phyloP scores from a whole-genome alignment of 1,140 invertebrate genomes.

The Drosophila repletoides region DNA sequence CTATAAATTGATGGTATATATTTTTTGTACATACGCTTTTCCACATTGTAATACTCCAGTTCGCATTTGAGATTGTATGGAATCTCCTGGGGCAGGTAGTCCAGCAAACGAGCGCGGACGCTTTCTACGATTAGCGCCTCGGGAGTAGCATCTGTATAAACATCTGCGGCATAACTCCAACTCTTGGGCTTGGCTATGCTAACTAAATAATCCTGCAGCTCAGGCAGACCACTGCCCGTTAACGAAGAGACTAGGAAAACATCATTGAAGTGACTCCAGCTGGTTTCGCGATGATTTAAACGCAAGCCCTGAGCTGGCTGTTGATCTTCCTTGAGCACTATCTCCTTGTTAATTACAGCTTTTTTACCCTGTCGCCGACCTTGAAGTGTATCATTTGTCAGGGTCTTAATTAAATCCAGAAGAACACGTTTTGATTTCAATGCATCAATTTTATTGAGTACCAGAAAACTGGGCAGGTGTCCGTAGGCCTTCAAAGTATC shows the following conservation, averaged over 20 bases:
- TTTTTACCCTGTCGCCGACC: constrained; percentile 68
- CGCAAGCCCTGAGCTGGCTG: constrained; percentile 3
- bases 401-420: constrained; percentile 86
- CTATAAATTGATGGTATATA: too few relatives aligned
- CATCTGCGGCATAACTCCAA: constrained; percentile 87
- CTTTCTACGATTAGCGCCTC: constrained; percentile 87
- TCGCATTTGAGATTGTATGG: constrained; percentile 89
- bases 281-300: constrained; percentile 68
- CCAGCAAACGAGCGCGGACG: constrained; percentile 90
- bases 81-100: constrained; percentile 90
- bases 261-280: constrained; percentile 90
- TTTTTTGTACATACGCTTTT: constrained; percentile 78
- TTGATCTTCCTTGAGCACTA: not conserved
- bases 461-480: constrained; percentile 88
- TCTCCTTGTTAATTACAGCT: too few relatives aligned
- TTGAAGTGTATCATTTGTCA: constrained; percentile 87
- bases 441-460: constrained; percentile 95
- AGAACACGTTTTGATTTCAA: constrained; percentile 90
- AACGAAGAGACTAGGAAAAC: constrained; percentile 95
- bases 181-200: constrained; percentile 85
- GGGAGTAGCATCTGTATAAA: constrained; percentile 88
- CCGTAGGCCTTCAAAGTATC: constrained; percentile 86
- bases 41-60: constrained; percentile 87
- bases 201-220: constrained; percentile 89
- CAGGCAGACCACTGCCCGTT: constrained; percentile 88